A percentile compares a stretch with the other conserved stretches of the same genome.
Conservation (phyloP, 2,113 vertebrate species). For the Periophthalmus modestus region DNA sequence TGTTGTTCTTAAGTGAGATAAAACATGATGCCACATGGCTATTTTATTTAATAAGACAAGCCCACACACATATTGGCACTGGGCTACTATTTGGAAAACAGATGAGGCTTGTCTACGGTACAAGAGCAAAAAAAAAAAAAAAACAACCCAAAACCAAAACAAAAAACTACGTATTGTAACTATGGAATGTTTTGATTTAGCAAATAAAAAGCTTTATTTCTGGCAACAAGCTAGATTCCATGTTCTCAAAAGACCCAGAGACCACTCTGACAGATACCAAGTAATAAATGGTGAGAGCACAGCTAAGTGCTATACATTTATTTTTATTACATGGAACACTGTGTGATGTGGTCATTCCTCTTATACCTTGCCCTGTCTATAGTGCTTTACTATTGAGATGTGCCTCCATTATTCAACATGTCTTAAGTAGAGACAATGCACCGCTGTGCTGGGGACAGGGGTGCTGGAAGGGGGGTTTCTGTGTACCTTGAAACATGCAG, state of each 20-base stretch:
- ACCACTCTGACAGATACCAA: not conserved
- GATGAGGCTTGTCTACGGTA: not conserved
- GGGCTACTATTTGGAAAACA: not conserved
- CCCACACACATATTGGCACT: conserved; percentile 7
- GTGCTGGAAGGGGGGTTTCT: not conserved
- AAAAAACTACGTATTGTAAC: conserved; percentile 21
- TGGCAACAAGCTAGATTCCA: not conserved
- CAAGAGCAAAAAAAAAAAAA: conserved; percentile 6
- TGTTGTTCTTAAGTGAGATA: conserved; percentile 69
- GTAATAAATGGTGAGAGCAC: conserved; percentile 1
- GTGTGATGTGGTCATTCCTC: conserved; percentile 23
- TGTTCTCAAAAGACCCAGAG: not conserved
- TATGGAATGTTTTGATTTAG: conserved; percentile 14
- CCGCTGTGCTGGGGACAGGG: conserved; percentile 14
- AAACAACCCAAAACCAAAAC: too few relatives aligned
- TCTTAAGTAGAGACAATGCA: conserved; percentile 24
- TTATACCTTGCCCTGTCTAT: conserved; percentile 44
- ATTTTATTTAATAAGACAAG: conserved; percentile 61
- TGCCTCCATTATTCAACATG: conserved; percentile 63
- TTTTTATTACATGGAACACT: not conserved
- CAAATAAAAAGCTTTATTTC: conserved; percentile 21
- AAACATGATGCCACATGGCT: conserved; percentile 57
- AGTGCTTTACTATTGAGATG: conserved; percentile 48
- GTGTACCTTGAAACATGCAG: conserved; percentile 36
- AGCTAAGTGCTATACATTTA: conserved; percentile 2